These are phyloP conservation scores for Syrmaticus mikado DNA, from an alignment of 2,113 vertebrate species.

Conservation along the genomic window DNA sequence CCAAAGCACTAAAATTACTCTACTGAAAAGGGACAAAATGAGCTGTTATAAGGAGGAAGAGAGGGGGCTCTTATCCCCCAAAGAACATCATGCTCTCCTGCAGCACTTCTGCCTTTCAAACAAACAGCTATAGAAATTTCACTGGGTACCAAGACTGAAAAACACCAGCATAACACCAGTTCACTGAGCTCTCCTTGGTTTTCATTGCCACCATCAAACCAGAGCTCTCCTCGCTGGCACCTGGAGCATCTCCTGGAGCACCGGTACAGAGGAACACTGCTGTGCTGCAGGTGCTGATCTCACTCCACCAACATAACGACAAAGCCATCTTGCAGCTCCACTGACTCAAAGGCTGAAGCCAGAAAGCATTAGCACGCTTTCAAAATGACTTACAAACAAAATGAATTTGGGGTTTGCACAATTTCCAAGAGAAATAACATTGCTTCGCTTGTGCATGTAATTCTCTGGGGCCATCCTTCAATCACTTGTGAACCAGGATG, in stretches of 20 bases:
- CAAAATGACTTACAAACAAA: not conserved
- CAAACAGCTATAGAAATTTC: conserved; percentile 49
- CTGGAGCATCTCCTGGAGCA: not conserved
- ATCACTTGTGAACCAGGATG: not conserved
- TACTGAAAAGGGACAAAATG: conserved; percentile 77
- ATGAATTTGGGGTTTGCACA: not conserved
- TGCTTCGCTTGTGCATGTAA: not conserved
- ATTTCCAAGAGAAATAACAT: not conserved
- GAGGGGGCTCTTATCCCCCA: conserved; percentile 64
- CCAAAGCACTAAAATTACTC: conserved; percentile 77
- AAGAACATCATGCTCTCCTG: conserved; percentile 76
- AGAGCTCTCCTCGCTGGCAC: rapidly evolving
- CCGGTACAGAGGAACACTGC: not conserved
- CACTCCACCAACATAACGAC: not conserved
- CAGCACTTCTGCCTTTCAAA: conserved; percentile 62
- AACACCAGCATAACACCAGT: not conserved
- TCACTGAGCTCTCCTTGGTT: not conserved
- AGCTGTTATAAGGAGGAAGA: conserved; percentile 69
- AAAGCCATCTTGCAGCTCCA: not conserved
- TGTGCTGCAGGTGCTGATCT: not conserved
- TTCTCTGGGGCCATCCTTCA: not conserved
- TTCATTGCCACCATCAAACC: not conserved
- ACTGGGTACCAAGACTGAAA: conserved; percentile 38
- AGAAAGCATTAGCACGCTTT: not conserved
- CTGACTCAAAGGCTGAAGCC: not conserved